Base-by-base conservation (phyloP, 53 echinoderm and acorn worm genomes). In the Actinopyga echinites region DNA sequence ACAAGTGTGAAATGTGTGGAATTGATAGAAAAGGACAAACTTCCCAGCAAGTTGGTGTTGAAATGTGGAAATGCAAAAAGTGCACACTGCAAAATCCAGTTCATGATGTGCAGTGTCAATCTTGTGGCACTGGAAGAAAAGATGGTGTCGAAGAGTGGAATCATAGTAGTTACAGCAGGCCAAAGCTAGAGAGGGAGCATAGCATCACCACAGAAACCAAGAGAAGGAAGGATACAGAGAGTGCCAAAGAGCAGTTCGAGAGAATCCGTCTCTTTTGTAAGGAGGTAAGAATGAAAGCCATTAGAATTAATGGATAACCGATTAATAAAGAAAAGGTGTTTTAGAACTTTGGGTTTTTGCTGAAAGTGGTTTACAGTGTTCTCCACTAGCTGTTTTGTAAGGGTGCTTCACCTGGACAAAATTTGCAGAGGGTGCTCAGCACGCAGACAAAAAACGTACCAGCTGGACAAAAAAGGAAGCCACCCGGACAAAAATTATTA, bases 151-250 rank as follows among this genome's bases (percentile, higher is more conserved):
- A 56, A 20, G 53, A 69, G 53, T 84, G 77, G 28, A 79, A 65
- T 4, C 40, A 56, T 22, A 36, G 58, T 12, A 83, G 56, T 0
- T 28, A 53, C 13, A 25, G 64, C 26, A 43, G 78, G 38, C 45
- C 37, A 38, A 80, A 65, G 21, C 66, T 91, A 78, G 74, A 85
- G 61, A 63, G 95, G 42, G 89, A 95, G 83, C 87, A 84, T 42
- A 99, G 99, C 67, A 83, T 95, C 21, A 90, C 95, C 86, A 89
- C 84, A 10, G 99, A 92, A 64, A 85, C 87, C 19, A 90, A 82
- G 82, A 69, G 99, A 80, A 91, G 90, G 38, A 80, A 89, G 58
- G 95, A 99, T 84, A 87, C 87, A 15, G 84, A 88, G 13, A 75
- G 55, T 33, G 99, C 99, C 4, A 82, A 35, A 53, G 84, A 95